phyloP scores from a whole-genome alignment of 2,888 invertebrate genomes.

The Machimus atricapillus region DNA sequence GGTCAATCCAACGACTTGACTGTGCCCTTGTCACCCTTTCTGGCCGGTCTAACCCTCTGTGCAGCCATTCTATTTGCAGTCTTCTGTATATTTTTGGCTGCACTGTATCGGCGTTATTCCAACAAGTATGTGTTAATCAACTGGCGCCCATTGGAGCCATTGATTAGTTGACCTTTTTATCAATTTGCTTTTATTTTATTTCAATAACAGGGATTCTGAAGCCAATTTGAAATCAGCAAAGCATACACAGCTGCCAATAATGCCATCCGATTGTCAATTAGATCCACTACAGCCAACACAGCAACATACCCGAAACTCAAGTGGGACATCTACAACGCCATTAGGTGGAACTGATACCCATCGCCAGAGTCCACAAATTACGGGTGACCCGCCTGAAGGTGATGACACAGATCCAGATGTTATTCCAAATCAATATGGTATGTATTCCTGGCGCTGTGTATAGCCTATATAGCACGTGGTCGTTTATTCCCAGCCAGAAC shows the following conservation, averaged over 20 bases:
- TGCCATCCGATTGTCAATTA: conserved; percentile 62
- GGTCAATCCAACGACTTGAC: conserved; percentile 69
- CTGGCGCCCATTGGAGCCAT: neutral
- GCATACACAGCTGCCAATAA: conserved; percentile 62
- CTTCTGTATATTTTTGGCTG: conserved; percentile 78
- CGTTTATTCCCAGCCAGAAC: neutral
- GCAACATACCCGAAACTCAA: conserved; percentile 58
- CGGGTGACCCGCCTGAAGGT: conserved; percentile 60
- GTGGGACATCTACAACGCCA: conserved; percentile 50
- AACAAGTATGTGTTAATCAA: conserved; percentile 61
- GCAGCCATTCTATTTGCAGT: conserved; percentile 78
- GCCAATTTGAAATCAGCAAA: conserved; percentile 62
- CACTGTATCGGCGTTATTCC: conserved; percentile 72
- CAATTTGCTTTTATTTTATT: conserved; percentile 46
- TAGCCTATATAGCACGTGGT: neutral
- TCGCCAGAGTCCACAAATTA: conserved; percentile 62
- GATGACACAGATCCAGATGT: conserved; percentile 84
- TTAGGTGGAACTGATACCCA: conserved; percentile 62
- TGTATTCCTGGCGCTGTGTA: conserved; percentile 55
- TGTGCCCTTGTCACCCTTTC: conserved; percentile 76
- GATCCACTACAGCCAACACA: conserved; percentile 60
- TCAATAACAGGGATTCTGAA: conserved; percentile 58
- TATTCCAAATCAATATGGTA: conserved; percentile 87
- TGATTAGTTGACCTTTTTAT: conserved; percentile 37
- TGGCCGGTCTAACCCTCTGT: conserved; percentile 78